Base-by-base conservation (phyloP, 2,888 invertebrate species). In the Branchellion lobata region DNA sequence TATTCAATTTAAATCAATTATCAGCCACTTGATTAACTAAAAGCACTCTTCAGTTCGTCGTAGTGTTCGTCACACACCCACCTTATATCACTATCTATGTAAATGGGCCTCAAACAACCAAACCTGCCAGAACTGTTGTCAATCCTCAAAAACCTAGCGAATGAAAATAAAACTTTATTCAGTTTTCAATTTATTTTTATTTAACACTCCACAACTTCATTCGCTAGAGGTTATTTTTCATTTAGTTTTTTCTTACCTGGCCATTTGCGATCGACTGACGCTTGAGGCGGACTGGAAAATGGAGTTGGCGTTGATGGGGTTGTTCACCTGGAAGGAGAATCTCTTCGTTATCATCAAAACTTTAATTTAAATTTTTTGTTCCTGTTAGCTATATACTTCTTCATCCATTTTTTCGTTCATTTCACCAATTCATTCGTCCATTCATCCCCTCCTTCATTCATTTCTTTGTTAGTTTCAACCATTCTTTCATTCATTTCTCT, bases 21-120 rank as follows among this genome's bases (percentile, higher is more conserved):
- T 8, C 40, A 8, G 8, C 40, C 5, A 40, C n/a, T n/a, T 40
- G 40, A 14, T 14, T 40, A 40, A 40, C 40, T 51, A 27, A 69
- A 57, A 21, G 76, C 78, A 34, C 80, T 81, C 29, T 83, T 76
- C 65, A 83, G 69, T 61, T 83, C 83, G 53, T 83, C 83, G 68
- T 81, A 83, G 80, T 83, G 83, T 0, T 74, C 76, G 34, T 83
- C 83, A 69, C 83, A 83, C 34, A 83, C 79, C 83, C 83, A 83
- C 40, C 83, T 76, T 3, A 83, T 81, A 57, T 83, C 83, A 29
- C 81, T 78, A 61, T 83, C 83, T 33, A 83, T 79, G 76, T 82
- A 83, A 31, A 83, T 80, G 1, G 83, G 83, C 34, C 83, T 79
- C 34, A 83, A 81, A 14, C 81, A 78, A 0, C 83, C 83, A 80